Conservation (phyloP, 2,888 invertebrate genomes). For the Nemotelus pantherinus region DNA sequence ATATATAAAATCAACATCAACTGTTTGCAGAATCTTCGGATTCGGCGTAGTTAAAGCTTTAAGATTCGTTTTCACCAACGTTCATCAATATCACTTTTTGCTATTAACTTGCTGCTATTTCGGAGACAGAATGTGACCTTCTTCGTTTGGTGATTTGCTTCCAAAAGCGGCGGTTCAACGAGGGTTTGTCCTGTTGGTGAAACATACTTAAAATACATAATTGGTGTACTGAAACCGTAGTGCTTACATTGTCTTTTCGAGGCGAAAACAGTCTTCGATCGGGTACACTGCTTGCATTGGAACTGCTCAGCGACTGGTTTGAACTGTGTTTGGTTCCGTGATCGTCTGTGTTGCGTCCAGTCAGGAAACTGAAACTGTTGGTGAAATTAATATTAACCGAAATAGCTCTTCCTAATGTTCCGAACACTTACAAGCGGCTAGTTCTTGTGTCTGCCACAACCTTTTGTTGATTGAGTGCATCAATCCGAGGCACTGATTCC, state of each 20-base stretch:
- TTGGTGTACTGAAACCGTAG: not conserved
- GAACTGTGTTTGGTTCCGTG: slow-evolving; percentile 60
- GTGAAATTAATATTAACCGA: slow-evolving; percentile 6
- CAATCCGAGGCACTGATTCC: slow-evolving; percentile 52
- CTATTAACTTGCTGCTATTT: slow-evolving; percentile 61
- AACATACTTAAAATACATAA: not conserved
- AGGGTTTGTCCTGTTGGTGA: slow-evolving; percentile 75
- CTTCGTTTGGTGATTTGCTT: slow-evolving; percentile 80
- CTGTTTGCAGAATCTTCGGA: no score
- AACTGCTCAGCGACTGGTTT: slow-evolving; percentile 63
- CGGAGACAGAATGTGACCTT: slow-evolving; percentile 67
- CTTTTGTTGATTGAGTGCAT: slow-evolving; percentile 22
- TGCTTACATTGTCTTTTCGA: slow-evolving; percentile 63
- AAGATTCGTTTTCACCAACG: not conserved
- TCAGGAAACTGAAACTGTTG: slow-evolving; percentile 62
- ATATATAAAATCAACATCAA: no score
- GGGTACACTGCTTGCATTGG: slow-evolving; percentile 59
- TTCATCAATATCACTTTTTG: not conserved
- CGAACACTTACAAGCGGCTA: slow-evolving; percentile 64
- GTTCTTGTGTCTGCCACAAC: slow-evolving; percentile 26
- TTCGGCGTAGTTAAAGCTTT: not conserved
- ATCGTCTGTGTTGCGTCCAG: slow-evolving; percentile 63
- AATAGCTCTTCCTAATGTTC: slow-evolving; percentile 43
- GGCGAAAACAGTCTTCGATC: slow-evolving; percentile 60
- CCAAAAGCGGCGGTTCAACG: slow-evolving; percentile 81